Evolutionary conservation across 1,140 invertebrate species (phyloP).

Genomic region (Cyrtorhinus lividipennis): DNA sequence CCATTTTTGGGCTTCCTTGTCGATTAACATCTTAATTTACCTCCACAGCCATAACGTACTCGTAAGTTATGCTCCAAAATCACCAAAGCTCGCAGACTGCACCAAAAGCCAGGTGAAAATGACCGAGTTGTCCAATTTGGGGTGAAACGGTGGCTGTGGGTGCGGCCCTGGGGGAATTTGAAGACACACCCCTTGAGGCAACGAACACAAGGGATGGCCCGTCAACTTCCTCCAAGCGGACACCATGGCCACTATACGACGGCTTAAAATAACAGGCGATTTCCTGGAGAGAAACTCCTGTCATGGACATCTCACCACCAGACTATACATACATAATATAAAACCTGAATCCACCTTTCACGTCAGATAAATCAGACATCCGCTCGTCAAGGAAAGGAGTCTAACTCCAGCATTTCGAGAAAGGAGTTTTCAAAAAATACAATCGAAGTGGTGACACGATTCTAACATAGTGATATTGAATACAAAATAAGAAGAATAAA

Average conservation of each 20-base stretch:
- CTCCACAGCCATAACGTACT: no score
- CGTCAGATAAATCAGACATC: not conserved
- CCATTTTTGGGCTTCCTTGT: not conserved
- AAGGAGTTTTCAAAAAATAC: no score
- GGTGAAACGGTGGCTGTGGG: not conserved
- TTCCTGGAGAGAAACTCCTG: not conserved
- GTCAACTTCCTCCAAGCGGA: not conserved
- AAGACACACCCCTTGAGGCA: not conserved
- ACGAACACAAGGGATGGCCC: not conserved
- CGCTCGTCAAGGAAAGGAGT: not conserved
- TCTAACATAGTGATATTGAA: no score
- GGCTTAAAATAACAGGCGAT: no score
- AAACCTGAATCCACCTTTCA: not conserved
- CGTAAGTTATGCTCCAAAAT: no score
- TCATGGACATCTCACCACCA: not conserved
- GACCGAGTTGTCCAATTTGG: no score
- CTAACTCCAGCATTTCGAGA: not conserved
- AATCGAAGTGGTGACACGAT: no score
- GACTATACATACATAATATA: not conserved
- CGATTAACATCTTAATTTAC: no score
- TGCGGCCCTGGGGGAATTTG: not conserved
- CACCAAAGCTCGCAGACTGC: no score
- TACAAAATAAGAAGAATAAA: no score
- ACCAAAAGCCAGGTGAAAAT: no score
- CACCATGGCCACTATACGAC: not conserved